Conservation (phyloP, 1,140 invertebrate species). For the Drosophila trapezifrons region DNA sequence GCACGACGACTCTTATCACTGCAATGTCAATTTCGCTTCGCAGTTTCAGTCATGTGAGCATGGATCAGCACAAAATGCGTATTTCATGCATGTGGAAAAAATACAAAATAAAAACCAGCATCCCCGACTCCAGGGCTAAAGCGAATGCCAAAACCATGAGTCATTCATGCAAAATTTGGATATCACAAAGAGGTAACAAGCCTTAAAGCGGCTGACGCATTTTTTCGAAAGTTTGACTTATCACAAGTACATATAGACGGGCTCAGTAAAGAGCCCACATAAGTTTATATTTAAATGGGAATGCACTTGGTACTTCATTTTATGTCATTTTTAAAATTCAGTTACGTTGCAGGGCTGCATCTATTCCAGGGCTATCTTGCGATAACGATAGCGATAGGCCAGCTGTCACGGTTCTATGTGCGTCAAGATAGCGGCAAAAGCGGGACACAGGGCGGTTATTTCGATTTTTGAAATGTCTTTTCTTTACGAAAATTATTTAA, state of each 20-base stretch:
- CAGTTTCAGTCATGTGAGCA: slow-evolving; percentile 14
- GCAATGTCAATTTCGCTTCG: slow-evolving; percentile 4
- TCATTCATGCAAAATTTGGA: slow-evolving; percentile 7
- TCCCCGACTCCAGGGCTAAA: not conserved
- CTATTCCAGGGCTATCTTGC: too few relatives aligned
- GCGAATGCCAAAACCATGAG: slow-evolving; percentile 12
- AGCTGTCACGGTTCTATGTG: too few relatives aligned
- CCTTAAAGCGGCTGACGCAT: slow-evolving; percentile 12
- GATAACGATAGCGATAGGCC: not conserved
- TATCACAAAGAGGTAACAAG: slow-evolving; percentile 3
- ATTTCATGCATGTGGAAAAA: not conserved
- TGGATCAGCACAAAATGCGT: slow-evolving; percentile 27
- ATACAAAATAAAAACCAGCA: not conserved
- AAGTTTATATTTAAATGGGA: not conserved
- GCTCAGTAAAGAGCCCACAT: not conserved
- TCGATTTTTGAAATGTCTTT: not conserved
- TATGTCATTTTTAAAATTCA: slow-evolving; percentile 1
- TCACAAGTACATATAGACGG: not conserved
- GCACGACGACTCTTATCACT: slow-evolving; percentile 18
- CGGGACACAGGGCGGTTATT: not conserved
- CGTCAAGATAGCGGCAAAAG: not conserved
- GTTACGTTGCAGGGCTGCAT: slow-evolving; percentile 3
- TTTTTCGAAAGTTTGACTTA: slow-evolving; percentile 12
- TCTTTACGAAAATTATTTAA: not conserved
- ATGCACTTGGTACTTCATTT: not conserved